These are phyloP conservation scores for Oscheius sp. DNA, from an alignment of 2,888 invertebrate genomes.

Conservation along the genomic window DNA sequence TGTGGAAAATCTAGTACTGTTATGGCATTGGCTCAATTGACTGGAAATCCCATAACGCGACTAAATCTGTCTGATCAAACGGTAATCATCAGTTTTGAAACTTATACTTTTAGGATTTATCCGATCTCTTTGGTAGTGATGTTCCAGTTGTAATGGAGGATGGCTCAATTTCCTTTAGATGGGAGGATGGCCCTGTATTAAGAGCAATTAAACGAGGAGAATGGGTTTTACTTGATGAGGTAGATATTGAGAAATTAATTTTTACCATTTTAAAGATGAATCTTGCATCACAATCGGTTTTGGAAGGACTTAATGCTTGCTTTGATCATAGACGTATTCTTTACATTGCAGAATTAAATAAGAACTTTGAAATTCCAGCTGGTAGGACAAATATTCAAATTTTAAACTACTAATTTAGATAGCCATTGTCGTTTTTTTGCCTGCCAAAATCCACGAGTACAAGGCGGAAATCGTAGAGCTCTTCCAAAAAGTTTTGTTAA, in stretches of 20 bases:
- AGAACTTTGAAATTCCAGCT: conserved; percentile 28
- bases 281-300: conserved; percentile 94
- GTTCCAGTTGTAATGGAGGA: conserved; percentile 85
- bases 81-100: conserved; percentile 73
- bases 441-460: conserved; percentile 93
- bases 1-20: conserved; percentile 97
- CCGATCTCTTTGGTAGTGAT: conserved; percentile 97
- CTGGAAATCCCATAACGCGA: conserved; percentile 85
- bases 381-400: neutral
- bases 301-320: conserved; percentile 97
- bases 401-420: neutral
- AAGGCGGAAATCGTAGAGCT: conserved; percentile 94
- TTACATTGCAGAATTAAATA: conserved; percentile 89
- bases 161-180: conserved; percentile 86
- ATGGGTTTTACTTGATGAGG: conserved; percentile 96
- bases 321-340: conserved; percentile 96
- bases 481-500: conserved; percentile 96
- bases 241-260: conserved; percentile 53
- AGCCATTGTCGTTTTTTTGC: conserved; percentile 85
- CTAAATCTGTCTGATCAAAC: conserved; percentile 99
- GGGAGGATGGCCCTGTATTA: conserved; percentile 94
- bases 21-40: conserved; percentile 84
- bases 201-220: conserved; percentile 89
- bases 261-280: conserved; percentile 79
- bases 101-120: conserved; percentile 80